Conservation (phyloP, 1,140 invertebrate species). For the Battus philenor region DNA sequence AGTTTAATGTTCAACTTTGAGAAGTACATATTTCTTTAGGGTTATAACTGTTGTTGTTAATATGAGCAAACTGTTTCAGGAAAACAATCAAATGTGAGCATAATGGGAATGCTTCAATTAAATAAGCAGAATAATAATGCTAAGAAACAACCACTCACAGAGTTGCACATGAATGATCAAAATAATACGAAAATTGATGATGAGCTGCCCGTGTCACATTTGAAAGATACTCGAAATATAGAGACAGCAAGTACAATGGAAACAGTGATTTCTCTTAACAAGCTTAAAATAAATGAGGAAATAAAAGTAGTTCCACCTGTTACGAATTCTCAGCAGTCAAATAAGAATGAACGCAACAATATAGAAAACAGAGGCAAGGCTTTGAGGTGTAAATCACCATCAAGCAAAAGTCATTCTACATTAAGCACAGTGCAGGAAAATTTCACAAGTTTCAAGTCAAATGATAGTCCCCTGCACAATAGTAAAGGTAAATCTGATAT, state of each 20-base stretch:
- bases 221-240: slow-evolving; percentile 40
- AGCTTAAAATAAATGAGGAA: slow-evolving; percentile 34
- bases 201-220: slow-evolving; percentile 32
- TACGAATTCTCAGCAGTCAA: slow-evolving; percentile 28
- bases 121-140: slow-evolving; percentile 37
- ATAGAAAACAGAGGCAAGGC: slow-evolving; percentile 21
- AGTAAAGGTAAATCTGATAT: slow-evolving; percentile 58
- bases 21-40: too few relatives aligned
- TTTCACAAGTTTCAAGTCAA: slow-evolving; percentile 45
- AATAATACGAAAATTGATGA: slow-evolving; percentile 32
- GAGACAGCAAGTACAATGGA: slow-evolving; percentile 43
- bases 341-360: slow-evolving; percentile 22
- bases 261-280: slow-evolving; percentile 50
- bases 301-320: slow-evolving; percentile 35
- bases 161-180: slow-evolving; percentile 45
- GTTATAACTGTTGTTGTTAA: too few relatives aligned
- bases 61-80: slow-evolving; percentile 33
- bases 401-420: slow-evolving; percentile 52
- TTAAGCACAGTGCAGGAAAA: slow-evolving; percentile 58
- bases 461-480: slow-evolving; percentile 38
- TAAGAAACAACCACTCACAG: slow-evolving; percentile 46
- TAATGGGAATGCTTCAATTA: slow-evolving; percentile 48
- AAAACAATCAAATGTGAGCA: slow-evolving; percentile 54
- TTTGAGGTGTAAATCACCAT: slow-evolving; percentile 48
- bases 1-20: slow-evolving; percentile 7